Percentiles rank a stretch among this genome's conserved stretches.
phyloP scores from a whole-genome alignment of 2,113 vertebrate species.

The Herpetotheres cachinnans region DNA sequence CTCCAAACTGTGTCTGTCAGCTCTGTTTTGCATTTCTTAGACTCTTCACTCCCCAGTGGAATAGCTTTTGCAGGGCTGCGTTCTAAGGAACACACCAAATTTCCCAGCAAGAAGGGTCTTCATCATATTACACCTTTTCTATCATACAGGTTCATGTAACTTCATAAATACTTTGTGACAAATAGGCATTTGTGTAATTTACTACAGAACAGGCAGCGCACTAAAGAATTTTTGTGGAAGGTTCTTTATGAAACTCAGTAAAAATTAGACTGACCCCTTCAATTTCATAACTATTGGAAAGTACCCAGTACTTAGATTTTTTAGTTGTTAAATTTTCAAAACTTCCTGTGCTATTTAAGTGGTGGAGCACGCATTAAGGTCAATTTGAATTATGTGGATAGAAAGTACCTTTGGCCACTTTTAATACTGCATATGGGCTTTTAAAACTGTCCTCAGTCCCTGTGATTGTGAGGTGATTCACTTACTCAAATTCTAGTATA shows the following conservation, averaged over 20 bases:
- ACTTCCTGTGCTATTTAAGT: neutral
- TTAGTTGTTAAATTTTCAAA: neutral
- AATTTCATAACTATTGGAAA: neutral
- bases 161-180: neutral
- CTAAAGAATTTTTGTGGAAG: neutral
- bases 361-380: neutral
- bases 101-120: neutral
- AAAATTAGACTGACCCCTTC: neutral
- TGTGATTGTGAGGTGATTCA: neutral
- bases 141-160: fast-evolving
- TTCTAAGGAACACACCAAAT: neutral
- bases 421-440: neutral
- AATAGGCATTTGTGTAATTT: neutral
- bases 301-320: neutral
- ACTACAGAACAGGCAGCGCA: neutral
- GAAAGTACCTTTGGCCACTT: neutral
- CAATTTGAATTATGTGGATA: neutral
- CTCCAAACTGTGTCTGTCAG: neutral
- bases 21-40: neutral
- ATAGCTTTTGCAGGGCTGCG: neutral
- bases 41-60: neutral
- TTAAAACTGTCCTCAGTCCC: neutral
- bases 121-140: neutral
- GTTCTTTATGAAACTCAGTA: neutral
- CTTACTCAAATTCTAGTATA: neutral